These are phyloP conservation scores for Paramormyrops kingsleyae DNA, from an alignment of 2,113 vertebrate genomes.

Conservation along the genomic window DNA sequence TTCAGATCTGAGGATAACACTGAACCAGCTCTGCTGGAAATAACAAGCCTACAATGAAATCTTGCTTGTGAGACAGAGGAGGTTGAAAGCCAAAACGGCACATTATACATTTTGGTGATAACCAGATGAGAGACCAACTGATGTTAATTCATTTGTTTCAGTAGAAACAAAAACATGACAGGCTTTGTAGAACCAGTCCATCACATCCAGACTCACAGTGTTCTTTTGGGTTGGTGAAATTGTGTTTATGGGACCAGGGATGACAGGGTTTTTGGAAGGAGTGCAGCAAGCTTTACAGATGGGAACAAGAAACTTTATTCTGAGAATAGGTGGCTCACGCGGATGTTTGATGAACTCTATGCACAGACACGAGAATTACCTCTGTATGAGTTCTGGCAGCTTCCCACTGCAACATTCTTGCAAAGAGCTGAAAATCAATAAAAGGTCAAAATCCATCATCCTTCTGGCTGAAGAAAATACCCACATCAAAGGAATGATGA, in stretches of 20 bases:
- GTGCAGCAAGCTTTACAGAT: not conserved
- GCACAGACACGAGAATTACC: not conserved
- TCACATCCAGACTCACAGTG: not conserved
- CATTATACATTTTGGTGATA: not conserved
- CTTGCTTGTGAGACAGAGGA: not conserved
- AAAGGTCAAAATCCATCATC: not conserved
- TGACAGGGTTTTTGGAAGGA: not conserved
- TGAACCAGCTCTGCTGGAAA: too few relatives aligned
- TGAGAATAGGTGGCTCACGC: not conserved
- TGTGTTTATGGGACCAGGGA: not conserved
- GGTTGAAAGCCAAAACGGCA: not conserved
- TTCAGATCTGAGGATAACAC: too few relatives aligned
- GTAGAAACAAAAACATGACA: not conserved
- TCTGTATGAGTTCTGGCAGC: not conserved
- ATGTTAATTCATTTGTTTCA: not conserved
- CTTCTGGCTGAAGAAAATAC: not conserved
- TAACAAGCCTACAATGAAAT: too few relatives aligned
- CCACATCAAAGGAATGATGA: not conserved
- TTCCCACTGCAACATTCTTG: not conserved
- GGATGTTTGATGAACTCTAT: not conserved
- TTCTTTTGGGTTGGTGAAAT: not conserved
- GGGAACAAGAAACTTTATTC: not conserved
- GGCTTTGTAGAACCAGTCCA: not conserved
- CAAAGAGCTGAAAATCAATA: not conserved
- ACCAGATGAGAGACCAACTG: not conserved